Base-by-base conservation (phyloP, 2,113 vertebrate genomes). In the Centrocercus urophasianus region DNA sequence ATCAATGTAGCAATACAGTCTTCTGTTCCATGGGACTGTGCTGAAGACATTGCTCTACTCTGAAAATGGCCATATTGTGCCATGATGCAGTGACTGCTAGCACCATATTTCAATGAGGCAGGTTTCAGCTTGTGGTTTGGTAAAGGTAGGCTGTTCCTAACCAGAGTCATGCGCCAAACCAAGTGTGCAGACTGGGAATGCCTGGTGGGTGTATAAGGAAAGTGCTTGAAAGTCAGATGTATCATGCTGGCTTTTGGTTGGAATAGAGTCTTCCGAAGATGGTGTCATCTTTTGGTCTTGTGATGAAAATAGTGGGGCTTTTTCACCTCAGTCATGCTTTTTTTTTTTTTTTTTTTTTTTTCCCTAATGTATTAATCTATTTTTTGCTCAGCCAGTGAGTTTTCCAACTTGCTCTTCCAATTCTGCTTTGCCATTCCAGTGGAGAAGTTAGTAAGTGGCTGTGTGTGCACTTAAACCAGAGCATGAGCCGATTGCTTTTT, bases 11-110 rank as follows among this genome's bases (percentile, higher is more conserved):
- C 24, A 36, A 19, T 56, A 36, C 50, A 73, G 45, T 6, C 10
- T 65, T 16, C 56, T 43, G 56, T 27, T 8, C 40, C 27, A 10
- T 75, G 71, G 50, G 4, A 1, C 43, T 70, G n/a, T 65, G 38
- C 80, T 57, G 43, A 61, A 75, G 42, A 7, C 27, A 13, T 19
- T 11, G 59, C 36, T 86, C 5, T 30, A 0, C 48, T 34, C 24
- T 38, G 65, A 48, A 28, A 1, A 24, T 52, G 25, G 32, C 56
- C 19, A 1, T 30, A 2, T 32, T 0, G 0, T 50, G 54, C 8
- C 67, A 20, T 7, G 54, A 40, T 64, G 34, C 20, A 10, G 81
- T 34, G 34, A 10, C 42, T 25, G 19, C 0, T 50, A 54, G 22
- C 47, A 50, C 34, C 72, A 28, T 2, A 0, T 10, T 64, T 52